Evolutionary conservation across 1,140 invertebrate species (phyloP), one percentile per base, ranked within the genome.

Genomic region (Pygmarrhopalites habei): DNA sequence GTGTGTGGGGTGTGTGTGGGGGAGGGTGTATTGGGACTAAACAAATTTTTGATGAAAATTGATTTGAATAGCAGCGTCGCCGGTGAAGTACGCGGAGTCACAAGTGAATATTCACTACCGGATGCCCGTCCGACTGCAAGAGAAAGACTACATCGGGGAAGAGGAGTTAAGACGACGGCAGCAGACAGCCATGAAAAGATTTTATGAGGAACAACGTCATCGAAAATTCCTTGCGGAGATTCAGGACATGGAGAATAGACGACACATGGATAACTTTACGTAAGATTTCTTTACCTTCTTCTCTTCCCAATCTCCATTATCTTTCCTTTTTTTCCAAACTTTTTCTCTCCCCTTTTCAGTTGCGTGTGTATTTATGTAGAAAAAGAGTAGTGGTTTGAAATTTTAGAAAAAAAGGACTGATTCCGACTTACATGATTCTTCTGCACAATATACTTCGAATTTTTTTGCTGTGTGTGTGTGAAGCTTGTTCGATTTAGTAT

Each of bases 31-130:
- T n/a, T n/a, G n/a, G 32, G 5, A 35, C 15, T 35, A 35, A 35
- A 35, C 15, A 35, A 7, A 7, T 35, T 35, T 35, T 35, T 35
- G 5, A 35, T 7, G 15, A 35, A 35, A 35, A 35, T 35, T 35
- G 32, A 35, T 35, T 5, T 7, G 32, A 35, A 15, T 35, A 56
- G 35, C 56, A 64, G 62, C 56, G 29, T 41, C 53, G 43, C 62
- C 62, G 46, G 84, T 87, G 72, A 85, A 86, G 70, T 95, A 92
- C 81, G 85, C 89, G 71, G 89, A 92, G 78, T 86, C 88, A 71
- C 88, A 93, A 78, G 90, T 95, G 72, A 95, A 90, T 73, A 91
- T 95, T 74, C 90, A 93, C 77, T 95, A 92, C 81, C 82, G 86
- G 73, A 88, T 84, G 47, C 90, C 91, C 43, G 84, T 93, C 58